These are phyloP conservation scores for Aphelenchoides bicaudatus DNA, from an alignment of 2,888 invertebrate species.

Conservation along the genomic window DNA sequence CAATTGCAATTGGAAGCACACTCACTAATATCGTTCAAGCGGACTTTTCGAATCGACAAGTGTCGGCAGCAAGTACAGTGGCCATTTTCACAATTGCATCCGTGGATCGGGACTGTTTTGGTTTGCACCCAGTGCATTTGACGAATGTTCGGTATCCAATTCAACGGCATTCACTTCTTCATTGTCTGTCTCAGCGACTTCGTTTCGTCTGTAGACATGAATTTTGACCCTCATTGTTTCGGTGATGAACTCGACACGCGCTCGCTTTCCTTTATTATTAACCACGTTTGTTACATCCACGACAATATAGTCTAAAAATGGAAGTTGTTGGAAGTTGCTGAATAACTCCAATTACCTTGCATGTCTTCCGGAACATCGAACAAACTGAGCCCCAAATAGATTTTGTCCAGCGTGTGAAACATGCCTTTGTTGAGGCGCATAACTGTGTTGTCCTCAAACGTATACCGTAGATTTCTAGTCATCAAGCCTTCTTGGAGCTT, in stretches of 20 bases:
- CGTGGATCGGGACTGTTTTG: slow-evolving; percentile 21
- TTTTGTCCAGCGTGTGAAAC: slow-evolving; percentile 17
- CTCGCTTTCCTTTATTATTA: slow-evolving; percentile 18
- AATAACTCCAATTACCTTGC: slow-evolving; percentile 24
- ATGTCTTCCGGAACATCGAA: slow-evolving; percentile 36
- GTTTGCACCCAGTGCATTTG: background rate
- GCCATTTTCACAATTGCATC: slow-evolving; percentile 51
- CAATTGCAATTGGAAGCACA: background rate
- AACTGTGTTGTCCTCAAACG: slow-evolving; percentile 36
- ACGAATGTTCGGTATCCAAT: slow-evolving; percentile 1
- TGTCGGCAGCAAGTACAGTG: slow-evolving; percentile 61
- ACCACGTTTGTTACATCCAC: slow-evolving; percentile 34
- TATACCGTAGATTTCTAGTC: slow-evolving; percentile 19
- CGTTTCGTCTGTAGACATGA: slow-evolving; percentile 23
- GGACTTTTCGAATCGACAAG: slow-evolving; percentile 43
- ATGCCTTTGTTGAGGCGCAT: slow-evolving; percentile 24
- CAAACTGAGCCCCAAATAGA: slow-evolving; percentile 31
- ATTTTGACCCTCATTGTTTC: slow-evolving; percentile 28
- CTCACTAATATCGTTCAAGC: slow-evolving; percentile 45
- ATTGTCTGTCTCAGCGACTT: slow-evolving; percentile 17
- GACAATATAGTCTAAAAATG: slow-evolving; percentile 32
- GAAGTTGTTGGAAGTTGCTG: slow-evolving; percentile 1
- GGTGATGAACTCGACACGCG: slow-evolving; percentile 29
- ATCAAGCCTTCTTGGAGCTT: slow-evolving; percentile 33
- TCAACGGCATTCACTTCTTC: slow-evolving; percentile 20